Evolutionary conservation across 2,888 invertebrate species (phyloP), one percentile per base, ranked within the genome.

Genomic region (Lamproptera curius): DNA sequence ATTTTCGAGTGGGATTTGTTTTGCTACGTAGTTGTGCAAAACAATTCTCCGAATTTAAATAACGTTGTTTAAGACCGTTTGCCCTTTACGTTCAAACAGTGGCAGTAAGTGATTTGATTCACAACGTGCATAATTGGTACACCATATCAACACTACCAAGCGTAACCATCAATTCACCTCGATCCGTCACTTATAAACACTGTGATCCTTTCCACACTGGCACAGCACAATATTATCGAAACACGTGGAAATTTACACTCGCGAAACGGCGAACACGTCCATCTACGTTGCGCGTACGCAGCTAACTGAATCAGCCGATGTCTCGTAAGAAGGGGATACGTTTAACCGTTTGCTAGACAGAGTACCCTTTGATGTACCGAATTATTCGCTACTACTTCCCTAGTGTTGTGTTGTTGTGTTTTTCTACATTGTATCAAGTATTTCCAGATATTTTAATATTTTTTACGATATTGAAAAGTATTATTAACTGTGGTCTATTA

Each of bases 211-310:
- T 54, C 48, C 51, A 53, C 58, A 62, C 61, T 62, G 58, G 55
- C 55, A 52, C 58, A 62, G 51, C 39, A 23, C 53, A 54, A 53
- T 42, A 47, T 50, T 53, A 60, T 6, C 4, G 67, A 73, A 73
- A 76, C 70, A 51, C 58, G 53, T 70, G 72, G 52, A 73, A 69
- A 62, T 65, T 68, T 59, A 59, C 67, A 73, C 71, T 2, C 26
- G 16, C 9, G 9, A 10, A 58, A 51, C 70, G 67, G 58, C 59
- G 61, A 65, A 75, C 74, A 71, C 77, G 64, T 64, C 67, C 70
- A 67, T 58, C 61, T 61, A 69, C 68, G 63, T 66, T 68, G 83
- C 85, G 83, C 71, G 61, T 70, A 80, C 78, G 79, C 84, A 76
- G 86, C 86, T 85, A 77, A 70, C 60, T 69, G 70, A 68, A 70